These are phyloP conservation scores for Philereme transversata DNA, from an alignment of 2,888 invertebrate species.

Conservation along the genomic window DNA sequence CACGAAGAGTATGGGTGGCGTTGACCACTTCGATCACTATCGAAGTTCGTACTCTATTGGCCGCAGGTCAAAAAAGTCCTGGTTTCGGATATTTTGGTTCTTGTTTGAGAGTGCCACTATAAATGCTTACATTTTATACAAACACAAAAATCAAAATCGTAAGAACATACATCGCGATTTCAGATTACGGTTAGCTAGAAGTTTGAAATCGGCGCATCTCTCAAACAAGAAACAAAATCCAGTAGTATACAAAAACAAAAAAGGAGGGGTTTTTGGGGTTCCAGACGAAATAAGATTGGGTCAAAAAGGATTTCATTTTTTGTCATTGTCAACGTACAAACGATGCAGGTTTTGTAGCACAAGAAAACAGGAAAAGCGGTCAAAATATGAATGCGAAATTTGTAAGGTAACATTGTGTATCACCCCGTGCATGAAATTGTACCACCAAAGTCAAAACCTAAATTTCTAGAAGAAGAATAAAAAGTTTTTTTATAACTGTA, in stretches of 20 bases:
- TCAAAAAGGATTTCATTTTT: too few species aligned
- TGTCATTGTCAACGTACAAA: too few species aligned
- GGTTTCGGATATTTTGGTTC: slow-evolving; percentile 35
- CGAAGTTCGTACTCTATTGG: slow-evolving; percentile 31
- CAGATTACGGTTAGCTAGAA: slow-evolving; percentile 33
- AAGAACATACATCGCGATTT: slow-evolving; percentile 35
- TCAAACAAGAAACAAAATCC: slow-evolving; percentile 11
- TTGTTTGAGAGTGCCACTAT: slow-evolving; percentile 35
- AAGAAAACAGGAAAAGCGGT: too few species aligned
- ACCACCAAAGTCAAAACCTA: too few species aligned
- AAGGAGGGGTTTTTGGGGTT: slow-evolving; percentile 3
- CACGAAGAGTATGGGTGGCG: slow-evolving; percentile 33
- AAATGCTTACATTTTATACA: slow-evolving; percentile 31
- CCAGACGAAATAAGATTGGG: slow-evolving; percentile 2
- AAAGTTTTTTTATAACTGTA: too few species aligned
- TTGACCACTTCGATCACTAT: slow-evolving; percentile 27
- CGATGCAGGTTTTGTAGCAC: too few species aligned
- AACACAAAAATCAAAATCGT: slow-evolving; percentile 25
- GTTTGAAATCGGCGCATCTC: slow-evolving; percentile 29
- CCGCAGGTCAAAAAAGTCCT: slow-evolving; percentile 28
- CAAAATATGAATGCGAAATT: too few species aligned
- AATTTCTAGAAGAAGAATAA: too few species aligned
- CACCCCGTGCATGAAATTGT: too few species aligned
- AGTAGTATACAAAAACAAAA: slow-evolving; percentile 7
- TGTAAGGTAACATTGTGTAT: too few species aligned